Base-by-base conservation (phyloP, 2,113 vertebrate genomes). In the Psophia crepitans region DNA sequence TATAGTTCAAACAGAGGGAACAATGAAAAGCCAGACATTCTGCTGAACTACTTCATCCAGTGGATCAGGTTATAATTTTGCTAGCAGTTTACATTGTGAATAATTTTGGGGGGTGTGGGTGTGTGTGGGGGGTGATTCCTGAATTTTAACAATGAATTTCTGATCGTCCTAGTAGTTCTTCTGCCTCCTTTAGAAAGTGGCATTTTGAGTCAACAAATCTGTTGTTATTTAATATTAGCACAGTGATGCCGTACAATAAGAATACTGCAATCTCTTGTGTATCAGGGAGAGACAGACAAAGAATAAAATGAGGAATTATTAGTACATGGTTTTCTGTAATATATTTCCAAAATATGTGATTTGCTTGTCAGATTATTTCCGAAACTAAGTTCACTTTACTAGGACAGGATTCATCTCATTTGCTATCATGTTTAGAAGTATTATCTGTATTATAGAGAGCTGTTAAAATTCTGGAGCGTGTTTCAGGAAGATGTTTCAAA, bases 31-130 rank as follows among this genome's bases (percentile, higher is more conserved):
- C 61, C 79, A 26, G 53, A 81, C 43, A 35, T 90, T 98, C 95
- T 97, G 84, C 95, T 97, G 76, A 84, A 76, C 64, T 87, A 56
- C 39, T 74, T 95, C 71, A 76, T 90, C 86, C 48, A 76, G 14
- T 95, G 91, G 90, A 94, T 81, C 61, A 68, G 54, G 88, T 96
- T 96, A 43, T 91, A 83, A 89, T 95, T 96, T 97, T 95, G 60
- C 75, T 96, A 69, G 56, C 65, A 96, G 85, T 93, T 95, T 96
- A 87, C 75, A 41, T 44, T 51, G 73, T 91, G 84, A 91, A 85
- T 95, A 33, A 33, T 28, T 60, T 57, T 11, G 19, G 8, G 9
- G 33, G 51, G 24, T 12, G 41, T 43, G 56, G 39, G 58, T 28
- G 8, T 18, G 44, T 4, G 11, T 6, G 17, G 35, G n/a, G 65